These are phyloP conservation scores for Tenebrio molitor DNA, from an alignment of 1,140 invertebrate species.

Conservation along the genomic window DNA sequence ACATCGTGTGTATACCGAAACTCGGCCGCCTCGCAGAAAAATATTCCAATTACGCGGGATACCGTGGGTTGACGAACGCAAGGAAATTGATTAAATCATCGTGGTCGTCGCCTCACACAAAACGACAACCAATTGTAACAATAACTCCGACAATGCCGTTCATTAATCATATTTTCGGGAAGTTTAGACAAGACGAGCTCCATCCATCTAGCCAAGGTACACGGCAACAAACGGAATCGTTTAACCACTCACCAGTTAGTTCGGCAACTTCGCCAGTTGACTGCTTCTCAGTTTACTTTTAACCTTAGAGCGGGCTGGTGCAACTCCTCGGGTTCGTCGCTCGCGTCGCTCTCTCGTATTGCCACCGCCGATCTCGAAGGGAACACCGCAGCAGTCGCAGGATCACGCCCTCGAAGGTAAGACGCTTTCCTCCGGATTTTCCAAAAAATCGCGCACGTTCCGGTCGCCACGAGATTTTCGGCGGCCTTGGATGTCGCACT, in stretches of 20 bases:
- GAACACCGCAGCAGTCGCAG: too few relatives aligned
- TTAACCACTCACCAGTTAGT: constrained; percentile 30
- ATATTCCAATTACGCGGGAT: constrained; percentile 1
- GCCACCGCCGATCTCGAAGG: too few relatives aligned
- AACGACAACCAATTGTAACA: constrained; percentile 33
- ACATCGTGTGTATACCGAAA: not conserved
- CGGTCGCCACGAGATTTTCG: too few relatives aligned
- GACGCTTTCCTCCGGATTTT: too few relatives aligned
- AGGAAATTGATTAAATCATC: constrained; percentile 23
- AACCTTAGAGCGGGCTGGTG: constrained; percentile 22
- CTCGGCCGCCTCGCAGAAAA: too few relatives aligned
- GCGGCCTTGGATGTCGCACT: too few relatives aligned
- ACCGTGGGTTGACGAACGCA: constrained; percentile 1
- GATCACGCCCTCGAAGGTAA: too few relatives aligned
- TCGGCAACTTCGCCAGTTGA: constrained; percentile 9
- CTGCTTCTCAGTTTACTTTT: constrained; percentile 34
- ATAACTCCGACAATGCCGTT: not conserved
- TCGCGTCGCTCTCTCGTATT: constrained; percentile 28
- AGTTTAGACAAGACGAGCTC: constrained; percentile 25
- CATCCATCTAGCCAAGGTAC: constrained; percentile 1
- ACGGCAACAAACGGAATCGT: constrained; percentile 33
- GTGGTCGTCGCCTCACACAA: not conserved
- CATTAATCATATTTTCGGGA: constrained; percentile 39
- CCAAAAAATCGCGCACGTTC: too few relatives aligned
- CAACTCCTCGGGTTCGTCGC: not conserved